phyloP scores from a whole-genome alignment of 2,888 invertebrate genomes.

The Cephalotes varians region DNA sequence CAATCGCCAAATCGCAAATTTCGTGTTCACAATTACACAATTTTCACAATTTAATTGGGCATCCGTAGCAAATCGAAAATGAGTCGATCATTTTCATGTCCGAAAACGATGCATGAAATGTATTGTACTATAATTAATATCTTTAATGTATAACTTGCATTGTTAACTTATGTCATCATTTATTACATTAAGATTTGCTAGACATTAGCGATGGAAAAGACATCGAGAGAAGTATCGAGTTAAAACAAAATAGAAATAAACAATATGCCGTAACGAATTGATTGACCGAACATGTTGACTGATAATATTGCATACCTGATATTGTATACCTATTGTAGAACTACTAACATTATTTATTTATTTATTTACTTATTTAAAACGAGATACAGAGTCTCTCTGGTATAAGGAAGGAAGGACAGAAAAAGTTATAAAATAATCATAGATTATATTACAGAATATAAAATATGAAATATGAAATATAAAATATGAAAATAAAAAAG shows the following conservation, averaged over 20 bases:
- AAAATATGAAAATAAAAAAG: too few species aligned
- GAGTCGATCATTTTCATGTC: background rate
- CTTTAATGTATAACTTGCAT: background rate
- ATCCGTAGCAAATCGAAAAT: conserved; percentile 43
- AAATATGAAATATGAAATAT: too few species aligned
- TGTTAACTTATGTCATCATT: background rate
- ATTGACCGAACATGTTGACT: background rate
- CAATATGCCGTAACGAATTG: background rate
- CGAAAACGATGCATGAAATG: background rate
- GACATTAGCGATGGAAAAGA: background rate
- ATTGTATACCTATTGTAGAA: background rate
- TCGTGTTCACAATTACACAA: background rate
- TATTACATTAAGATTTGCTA: background rate
- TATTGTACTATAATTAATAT: background rate
- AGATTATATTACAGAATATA: too few species aligned
- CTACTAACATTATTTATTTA: too few species aligned
- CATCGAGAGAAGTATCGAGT: too few species aligned
- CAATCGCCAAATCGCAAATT: conserved; percentile 37
- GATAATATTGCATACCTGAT: background rate
- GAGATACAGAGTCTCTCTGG: too few species aligned
- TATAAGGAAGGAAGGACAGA: too few species aligned
- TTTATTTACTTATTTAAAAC: too few species aligned
- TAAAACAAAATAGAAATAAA: background rate
- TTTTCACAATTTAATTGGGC: conserved; percentile 44
- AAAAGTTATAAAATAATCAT: too few species aligned